Evolutionary conservation across 2,888 invertebrate genomes (phyloP).

Genomic region (Sericinus montela): DNA sequence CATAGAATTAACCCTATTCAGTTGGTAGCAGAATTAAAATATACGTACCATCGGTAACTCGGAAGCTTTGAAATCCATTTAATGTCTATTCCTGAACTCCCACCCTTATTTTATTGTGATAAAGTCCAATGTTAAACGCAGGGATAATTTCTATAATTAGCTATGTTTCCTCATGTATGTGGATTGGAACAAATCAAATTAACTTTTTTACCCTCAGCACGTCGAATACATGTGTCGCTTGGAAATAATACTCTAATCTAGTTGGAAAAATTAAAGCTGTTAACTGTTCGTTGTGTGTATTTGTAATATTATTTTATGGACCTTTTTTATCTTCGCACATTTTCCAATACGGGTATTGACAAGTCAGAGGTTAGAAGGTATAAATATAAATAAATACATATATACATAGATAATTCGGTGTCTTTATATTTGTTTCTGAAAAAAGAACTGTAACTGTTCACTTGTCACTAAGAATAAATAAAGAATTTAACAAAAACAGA

Average conservation of each 20-base stretch:
- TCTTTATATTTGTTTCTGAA: no score
- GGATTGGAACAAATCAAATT: slow-evolving; percentile 37
- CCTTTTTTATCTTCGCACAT: no score
- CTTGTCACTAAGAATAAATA: no score
- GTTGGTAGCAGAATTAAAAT: slow-evolving; percentile 22
- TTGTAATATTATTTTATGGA: background rate
- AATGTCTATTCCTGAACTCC: background rate
- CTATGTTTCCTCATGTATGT: slow-evolving; percentile 11
- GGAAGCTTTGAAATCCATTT: slow-evolving; percentile 11
- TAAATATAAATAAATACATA: no score
- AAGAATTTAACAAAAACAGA: no score
- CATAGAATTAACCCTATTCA: slow-evolving; percentile 24
- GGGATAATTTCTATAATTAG: slow-evolving; percentile 2
- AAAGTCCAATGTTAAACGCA: slow-evolving; percentile 13
- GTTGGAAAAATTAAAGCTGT: slow-evolving; percentile 49
- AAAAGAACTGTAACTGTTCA: no score
- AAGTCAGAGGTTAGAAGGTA: no score
- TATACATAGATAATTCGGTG: no score
- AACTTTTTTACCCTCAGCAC: slow-evolving; percentile 37
- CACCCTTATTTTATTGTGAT: background rate
- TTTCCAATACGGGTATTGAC: no score
- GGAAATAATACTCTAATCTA: slow-evolving; percentile 50
- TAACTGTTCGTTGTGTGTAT: background rate
- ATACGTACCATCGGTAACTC: slow-evolving; percentile 12
- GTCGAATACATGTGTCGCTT: slow-evolving; percentile 39